phyloP scores from a whole-genome alignment of 2,113 vertebrate genomes.

The Australoheros scitulus region DNA sequence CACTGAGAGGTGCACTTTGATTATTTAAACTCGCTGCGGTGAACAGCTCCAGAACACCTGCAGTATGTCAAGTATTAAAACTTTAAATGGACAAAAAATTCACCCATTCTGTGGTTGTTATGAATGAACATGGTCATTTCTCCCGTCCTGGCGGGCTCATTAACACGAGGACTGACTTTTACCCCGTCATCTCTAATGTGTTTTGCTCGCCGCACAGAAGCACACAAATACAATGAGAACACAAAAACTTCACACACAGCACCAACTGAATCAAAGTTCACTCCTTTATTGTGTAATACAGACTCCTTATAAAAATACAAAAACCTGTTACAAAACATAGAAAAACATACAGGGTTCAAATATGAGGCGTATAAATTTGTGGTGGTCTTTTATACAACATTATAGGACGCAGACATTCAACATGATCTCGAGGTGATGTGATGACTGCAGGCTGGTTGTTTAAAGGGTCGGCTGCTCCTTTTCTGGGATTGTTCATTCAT shows the following conservation, averaged over 20 bases:
- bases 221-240: accelerated
- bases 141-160: background rate
- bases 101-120: too few relatives aligned
- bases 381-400: slow-evolving; percentile 36
- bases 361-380: slow-evolving; percentile 44
- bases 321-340: slow-evolving; percentile 71
- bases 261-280: slow-evolving; percentile 5
- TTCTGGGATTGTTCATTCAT: background rate
- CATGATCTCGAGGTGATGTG: background rate
- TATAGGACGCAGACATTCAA: slow-evolving; percentile 1
- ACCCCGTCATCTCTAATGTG: background rate
- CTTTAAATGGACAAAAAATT: too few relatives aligned
- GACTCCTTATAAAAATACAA: slow-evolving; percentile 63
- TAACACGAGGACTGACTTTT: background rate
- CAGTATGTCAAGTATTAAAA: too few relatives aligned
- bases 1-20: background rate
- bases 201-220: background rate
- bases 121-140: too few relatives aligned
- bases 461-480: background rate
- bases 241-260: accelerated
- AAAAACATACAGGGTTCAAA: slow-evolving; percentile 69
- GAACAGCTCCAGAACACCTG: too few relatives aligned
- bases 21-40: background rate
- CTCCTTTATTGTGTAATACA: slow-evolving; percentile 70
- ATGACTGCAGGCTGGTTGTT: background rate